Percentiles rank a stretch among this genome's conserved stretches.
Conservation (phyloP, 2,888 invertebrate species). For the Philopedon plagiatum region DNA sequence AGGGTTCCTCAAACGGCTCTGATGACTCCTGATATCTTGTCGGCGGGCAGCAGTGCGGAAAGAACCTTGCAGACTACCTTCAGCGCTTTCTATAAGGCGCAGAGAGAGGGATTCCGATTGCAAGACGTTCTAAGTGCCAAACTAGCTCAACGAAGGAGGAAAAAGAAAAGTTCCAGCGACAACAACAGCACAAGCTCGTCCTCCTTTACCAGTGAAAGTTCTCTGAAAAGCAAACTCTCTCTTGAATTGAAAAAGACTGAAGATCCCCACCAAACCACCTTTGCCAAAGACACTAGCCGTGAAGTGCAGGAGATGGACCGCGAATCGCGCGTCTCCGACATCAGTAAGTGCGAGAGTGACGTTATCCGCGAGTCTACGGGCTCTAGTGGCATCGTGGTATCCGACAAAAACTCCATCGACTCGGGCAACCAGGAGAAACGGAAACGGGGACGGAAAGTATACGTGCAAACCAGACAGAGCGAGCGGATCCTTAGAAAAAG, state of each 20-base stretch:
- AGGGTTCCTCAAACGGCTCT: conserved; percentile 72
- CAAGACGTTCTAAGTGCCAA: conserved; percentile 81
- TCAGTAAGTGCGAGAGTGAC: conserved; percentile 50
- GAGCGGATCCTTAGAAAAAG: conserved; percentile 64
- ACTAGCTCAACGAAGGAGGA: conserved; percentile 78
- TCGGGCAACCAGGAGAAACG: conserved; percentile 54
- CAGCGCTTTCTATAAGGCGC: conserved; percentile 79
- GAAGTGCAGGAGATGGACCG: conserved; percentile 11
- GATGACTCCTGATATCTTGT: conserved; percentile 75
- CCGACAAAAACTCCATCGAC: conserved; percentile 57
- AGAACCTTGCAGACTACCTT: conserved; percentile 75
- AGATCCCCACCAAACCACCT: conserved; percentile 12
- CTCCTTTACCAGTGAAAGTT: conserved; percentile 67
- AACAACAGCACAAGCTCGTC: conserved; percentile 66
- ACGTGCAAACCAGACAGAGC: conserved; percentile 64
- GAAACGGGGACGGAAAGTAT: conserved; percentile 56
- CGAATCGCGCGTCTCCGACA: conserved; percentile 26
- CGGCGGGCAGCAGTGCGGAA: conserved; percentile 68
- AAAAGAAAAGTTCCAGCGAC: conserved; percentile 72
- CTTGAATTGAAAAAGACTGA: conserved; percentile 61
- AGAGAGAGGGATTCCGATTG: conserved; percentile 80
- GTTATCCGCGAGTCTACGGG: conserved; percentile 59
- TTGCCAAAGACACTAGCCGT: conserved; percentile 16
- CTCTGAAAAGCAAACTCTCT: conserved; percentile 62
- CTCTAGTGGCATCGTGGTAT: conserved; percentile 63